Percentiles rank a stretch among this genome's conserved stretches.
These are phyloP conservation scores for Nemopilema nomurai DNA, from an alignment of 30 jellyfish, hydroid and myxozoan species.

Conservation along the genomic window DNA sequence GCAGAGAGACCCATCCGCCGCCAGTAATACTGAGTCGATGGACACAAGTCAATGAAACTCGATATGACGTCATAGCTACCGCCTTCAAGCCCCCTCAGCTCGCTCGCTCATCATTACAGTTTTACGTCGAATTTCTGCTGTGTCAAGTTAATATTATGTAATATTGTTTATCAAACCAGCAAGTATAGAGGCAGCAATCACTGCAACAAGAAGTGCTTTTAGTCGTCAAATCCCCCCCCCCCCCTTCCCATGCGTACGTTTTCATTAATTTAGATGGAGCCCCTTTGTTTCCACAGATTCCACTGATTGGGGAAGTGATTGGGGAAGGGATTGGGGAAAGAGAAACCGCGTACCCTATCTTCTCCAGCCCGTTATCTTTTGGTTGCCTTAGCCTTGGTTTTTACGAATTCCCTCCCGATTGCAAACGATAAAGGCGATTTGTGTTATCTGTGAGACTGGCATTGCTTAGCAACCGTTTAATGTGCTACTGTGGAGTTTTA, in stretches of 20 bases:
- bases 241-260: too few relatives aligned
- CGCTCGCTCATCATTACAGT: background rate
- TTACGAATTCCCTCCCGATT: background rate
- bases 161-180: background rate
- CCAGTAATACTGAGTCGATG: slow-evolving; percentile 50
- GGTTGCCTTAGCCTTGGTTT: background rate
- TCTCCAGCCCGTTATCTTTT: too few relatives aligned
- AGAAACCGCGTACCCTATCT: too few relatives aligned
- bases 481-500: background rate
- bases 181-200: background rate
- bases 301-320: too few relatives aligned
- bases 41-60: slow-evolving; percentile 61
- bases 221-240: too few relatives aligned
- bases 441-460: background rate
- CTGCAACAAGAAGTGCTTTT: too few relatives aligned
- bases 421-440: background rate
- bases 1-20: slow-evolving; percentile 80
- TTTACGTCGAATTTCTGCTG: background rate
- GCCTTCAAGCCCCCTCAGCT: background rate
- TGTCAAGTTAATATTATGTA: background rate
- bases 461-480: background rate
- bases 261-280: too few relatives aligned
- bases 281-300: too few relatives aligned
- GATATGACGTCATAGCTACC: background rate
- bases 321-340: too few relatives aligned